phyloP scores from a whole-genome alignment of 2,888 invertebrate genomes.

The Epirrhoe tristata region DNA sequence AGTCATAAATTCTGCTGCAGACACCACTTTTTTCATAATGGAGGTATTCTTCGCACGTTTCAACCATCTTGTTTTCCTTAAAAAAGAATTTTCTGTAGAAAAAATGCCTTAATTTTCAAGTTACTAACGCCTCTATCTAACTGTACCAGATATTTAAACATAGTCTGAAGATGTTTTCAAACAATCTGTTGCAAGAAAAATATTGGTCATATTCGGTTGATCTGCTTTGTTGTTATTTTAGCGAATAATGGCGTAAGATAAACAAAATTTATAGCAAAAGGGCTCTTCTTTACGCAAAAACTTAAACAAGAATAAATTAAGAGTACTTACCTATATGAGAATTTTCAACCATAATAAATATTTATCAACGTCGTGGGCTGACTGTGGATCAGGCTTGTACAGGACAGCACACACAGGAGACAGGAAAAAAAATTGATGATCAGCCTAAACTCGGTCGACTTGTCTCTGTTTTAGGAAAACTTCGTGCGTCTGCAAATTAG shows the following conservation, averaged over 20 bases:
- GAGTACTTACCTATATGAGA: too few relatives aligned
- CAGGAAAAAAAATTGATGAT: too few relatives aligned
- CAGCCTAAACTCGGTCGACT: background rate
- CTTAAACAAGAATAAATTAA: background rate
- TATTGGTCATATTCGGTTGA: slow-evolving; percentile 45
- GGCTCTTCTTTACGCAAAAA: background rate
- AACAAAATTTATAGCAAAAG: background rate
- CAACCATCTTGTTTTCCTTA: too few relatives aligned
- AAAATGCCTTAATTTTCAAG: background rate
- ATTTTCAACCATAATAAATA: too few relatives aligned
- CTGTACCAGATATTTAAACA: slow-evolving; percentile 50
- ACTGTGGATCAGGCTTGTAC: background rate
- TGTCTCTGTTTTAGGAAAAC: background rate
- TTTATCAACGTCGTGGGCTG: background rate
- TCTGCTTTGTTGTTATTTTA: slow-evolving; percentile 38
- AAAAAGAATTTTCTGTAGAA: too few relatives aligned
- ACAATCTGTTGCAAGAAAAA: slow-evolving; percentile 55
- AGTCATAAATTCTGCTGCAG: too few relatives aligned
- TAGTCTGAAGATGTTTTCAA: slow-evolving; percentile 56
- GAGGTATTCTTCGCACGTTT: too few relatives aligned
- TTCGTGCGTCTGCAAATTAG: background rate
- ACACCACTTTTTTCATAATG: too few relatives aligned
- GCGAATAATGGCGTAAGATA: slow-evolving; percentile 34
- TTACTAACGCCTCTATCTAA: slow-evolving; percentile 11
- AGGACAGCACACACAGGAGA: too few relatives aligned